These are phyloP conservation scores for Drosophila navojoa DNA, from an alignment of 1,140 invertebrate genomes.

Conservation along the genomic window DNA sequence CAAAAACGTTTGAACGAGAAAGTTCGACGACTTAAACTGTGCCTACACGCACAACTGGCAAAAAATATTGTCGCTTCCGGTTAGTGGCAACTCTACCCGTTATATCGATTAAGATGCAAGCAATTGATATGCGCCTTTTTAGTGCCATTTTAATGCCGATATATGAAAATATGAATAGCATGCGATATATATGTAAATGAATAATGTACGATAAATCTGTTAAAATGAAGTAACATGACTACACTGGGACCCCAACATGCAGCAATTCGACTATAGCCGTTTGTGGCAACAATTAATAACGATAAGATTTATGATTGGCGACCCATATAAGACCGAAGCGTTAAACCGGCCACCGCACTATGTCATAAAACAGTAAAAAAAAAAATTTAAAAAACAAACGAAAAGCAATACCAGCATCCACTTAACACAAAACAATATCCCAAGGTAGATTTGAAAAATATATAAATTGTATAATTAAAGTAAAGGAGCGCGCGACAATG, in stretches of 20 bases:
- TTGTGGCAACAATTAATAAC: constrained; percentile 70
- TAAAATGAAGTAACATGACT: no score
- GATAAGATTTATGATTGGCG: constrained; percentile 64
- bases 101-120: no score
- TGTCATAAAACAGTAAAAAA: constrained; percentile 64
- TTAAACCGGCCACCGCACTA: constrained; percentile 52
- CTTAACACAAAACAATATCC: constrained; percentile 33
- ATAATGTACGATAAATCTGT: no score
- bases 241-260: background rate
- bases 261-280: background rate
- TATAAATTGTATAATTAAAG: constrained; percentile 72
- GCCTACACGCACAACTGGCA: no score
- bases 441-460: constrained; percentile 41
- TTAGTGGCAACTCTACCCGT: no score
- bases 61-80: no score
- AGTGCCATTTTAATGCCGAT: no score
- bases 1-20: no score
- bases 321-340: constrained; percentile 58
- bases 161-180: no score
- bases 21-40: no score
- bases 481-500: constrained; percentile 48
- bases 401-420: constrained; percentile 17
- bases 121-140: no score
- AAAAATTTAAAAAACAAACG: constrained; percentile 32
- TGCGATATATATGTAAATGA: no score